These are phyloP conservation scores for Notamacropus eugenii DNA, from an alignment of 2,797 vertebrate genomes.

Conservation along the genomic window DNA sequence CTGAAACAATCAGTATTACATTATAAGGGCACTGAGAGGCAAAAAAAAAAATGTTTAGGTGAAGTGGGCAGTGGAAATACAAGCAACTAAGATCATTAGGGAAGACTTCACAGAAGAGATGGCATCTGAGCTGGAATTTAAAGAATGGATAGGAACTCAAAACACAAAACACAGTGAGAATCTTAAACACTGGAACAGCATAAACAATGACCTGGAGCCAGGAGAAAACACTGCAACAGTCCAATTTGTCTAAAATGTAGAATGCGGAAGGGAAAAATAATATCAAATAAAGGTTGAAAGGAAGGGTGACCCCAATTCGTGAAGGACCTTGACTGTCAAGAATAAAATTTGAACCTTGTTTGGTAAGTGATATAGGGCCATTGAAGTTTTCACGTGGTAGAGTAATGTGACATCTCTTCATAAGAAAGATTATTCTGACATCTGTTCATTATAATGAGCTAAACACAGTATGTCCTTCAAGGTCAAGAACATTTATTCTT, in stretches of 20 bases:
- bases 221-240: neutral
- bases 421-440: neutral
- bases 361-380: neutral
- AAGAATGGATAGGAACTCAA: neutral
- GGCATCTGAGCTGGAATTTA: neutral
- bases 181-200: neutral
- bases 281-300: neutral
- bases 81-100: neutral
- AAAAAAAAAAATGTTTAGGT: neutral
- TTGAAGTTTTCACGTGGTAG: neutral
- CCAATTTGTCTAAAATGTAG: neutral
- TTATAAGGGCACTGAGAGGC: neutral
- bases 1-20: neutral
- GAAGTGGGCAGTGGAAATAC: neutral
- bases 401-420: neutral
- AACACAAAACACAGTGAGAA: neutral
- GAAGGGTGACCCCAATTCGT: neutral
- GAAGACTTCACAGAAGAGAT: neutral
- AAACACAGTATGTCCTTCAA: conserved; percentile 13
- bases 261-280: neutral
- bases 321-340: neutral
- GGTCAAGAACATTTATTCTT: conserved; percentile 24
- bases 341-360: neutral
- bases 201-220: neutral
- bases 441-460: conserved; percentile 7